phyloP scores from a whole-genome alignment of 2,797 vertebrate genomes.

The Lacerta agilis region DNA sequence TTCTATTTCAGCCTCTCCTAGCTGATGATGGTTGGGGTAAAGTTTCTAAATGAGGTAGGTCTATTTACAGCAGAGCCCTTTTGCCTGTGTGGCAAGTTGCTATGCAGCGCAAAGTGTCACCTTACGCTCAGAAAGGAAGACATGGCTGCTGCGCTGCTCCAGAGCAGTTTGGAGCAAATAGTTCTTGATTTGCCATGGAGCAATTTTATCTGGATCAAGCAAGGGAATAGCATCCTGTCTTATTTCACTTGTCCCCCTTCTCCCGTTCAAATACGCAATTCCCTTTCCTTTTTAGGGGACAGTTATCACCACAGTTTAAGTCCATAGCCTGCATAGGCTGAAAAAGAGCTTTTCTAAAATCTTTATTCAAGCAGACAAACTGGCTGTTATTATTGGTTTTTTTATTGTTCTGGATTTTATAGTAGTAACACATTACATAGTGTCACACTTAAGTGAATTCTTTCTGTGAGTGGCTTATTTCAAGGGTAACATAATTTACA shows the following conservation, averaged over 20 bases:
- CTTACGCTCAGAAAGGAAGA: constrained; percentile 4
- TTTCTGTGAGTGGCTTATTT: background rate
- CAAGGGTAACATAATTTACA: background rate
- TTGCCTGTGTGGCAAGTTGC: constrained; percentile 13
- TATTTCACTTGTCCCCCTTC: background rate
- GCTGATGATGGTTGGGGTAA: background rate
- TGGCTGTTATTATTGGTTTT: background rate
- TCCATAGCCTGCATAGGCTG: background rate
- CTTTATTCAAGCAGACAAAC: background rate
- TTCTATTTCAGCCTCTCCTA: background rate
- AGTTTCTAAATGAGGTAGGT: constrained; percentile 21
- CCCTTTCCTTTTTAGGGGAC: background rate
- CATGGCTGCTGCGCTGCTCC: background rate
- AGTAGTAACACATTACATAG: background rate
- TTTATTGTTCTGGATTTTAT: background rate
- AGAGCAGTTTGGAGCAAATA: background rate
- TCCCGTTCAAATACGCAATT: background rate
- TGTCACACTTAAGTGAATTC: background rate
- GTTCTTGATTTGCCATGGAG: background rate
- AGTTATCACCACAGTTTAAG: background rate
- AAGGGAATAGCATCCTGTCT: background rate
- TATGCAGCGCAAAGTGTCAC: background rate
- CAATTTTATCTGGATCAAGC: background rate
- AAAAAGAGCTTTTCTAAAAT: background rate
- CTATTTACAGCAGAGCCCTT: constrained; percentile 22